phyloP scores from a whole-genome alignment of 2,888 invertebrate species.

The Drosophila formosana region DNA sequence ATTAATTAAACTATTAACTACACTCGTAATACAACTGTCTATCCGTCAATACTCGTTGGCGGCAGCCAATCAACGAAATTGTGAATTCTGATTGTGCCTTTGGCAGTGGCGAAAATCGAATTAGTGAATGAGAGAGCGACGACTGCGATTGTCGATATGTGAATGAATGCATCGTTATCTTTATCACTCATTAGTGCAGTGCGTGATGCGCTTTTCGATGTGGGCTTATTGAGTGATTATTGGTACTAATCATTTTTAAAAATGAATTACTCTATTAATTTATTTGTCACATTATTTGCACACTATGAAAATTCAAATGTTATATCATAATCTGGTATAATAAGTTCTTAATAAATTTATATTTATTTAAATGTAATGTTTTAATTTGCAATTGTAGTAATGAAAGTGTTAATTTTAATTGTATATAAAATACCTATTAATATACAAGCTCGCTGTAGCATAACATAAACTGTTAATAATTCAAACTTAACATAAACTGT shows the following conservation, averaged over 20 bases:
- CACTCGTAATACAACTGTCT: constrained; percentile 35
- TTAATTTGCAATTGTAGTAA: too few relatives aligned
- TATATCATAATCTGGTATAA: neutral
- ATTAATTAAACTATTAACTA: constrained; percentile 58
- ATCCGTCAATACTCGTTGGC: constrained; percentile 36
- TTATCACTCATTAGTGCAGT: neutral
- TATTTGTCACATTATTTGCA: too few relatives aligned
- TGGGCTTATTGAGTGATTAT: neutral
- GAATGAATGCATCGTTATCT: neutral
- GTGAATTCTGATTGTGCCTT: constrained; percentile 10
- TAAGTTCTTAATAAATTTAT: too few relatives aligned
- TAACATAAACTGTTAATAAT: too few relatives aligned
- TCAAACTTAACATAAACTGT: too few relatives aligned
- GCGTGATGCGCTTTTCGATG: neutral
- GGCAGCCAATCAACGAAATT: constrained; percentile 27
- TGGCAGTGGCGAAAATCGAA: constrained; percentile 7
- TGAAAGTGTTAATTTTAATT: too few relatives aligned
- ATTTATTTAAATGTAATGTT: too few relatives aligned
- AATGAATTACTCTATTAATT: too few relatives aligned
- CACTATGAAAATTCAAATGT: neutral
- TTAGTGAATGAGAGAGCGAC: neutral
- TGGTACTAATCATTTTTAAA: neutral
- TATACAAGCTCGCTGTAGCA: too few relatives aligned
- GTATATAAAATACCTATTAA: too few relatives aligned
- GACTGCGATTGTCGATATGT: neutral